Percentiles rank a stretch among this genome's conserved stretches.
Evolutionary conservation across 2,113 vertebrate genomes (phyloP).

Genomic region (Tinamus guttatus): DNA sequence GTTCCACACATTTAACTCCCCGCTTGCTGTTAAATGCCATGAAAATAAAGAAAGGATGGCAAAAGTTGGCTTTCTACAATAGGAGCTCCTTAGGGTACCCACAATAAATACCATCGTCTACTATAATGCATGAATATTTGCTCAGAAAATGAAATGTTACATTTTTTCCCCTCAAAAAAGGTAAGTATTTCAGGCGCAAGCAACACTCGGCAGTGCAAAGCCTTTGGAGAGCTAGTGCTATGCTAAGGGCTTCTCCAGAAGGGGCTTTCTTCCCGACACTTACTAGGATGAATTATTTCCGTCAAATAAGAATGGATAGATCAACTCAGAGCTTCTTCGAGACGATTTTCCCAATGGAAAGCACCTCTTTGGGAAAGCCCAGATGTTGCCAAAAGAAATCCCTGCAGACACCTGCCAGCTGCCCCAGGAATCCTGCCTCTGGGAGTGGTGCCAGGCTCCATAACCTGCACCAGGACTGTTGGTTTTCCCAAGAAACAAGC

Average conservation of each 20-base stretch:
- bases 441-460: not conserved
- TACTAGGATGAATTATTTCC: not conserved
- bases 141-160: not conserved
- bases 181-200: not conserved
- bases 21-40: not conserved
- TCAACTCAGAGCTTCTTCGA: not conserved
- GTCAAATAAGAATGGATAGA: not conserved
- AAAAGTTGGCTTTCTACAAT: not conserved
- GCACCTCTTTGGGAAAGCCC: not conserved
- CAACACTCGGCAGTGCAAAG: not conserved
- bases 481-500: not conserved
- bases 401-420: fast-evolving
- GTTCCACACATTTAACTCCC: not conserved
- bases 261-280: not conserved
- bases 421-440: not conserved
- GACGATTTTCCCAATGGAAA: not conserved
- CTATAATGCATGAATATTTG: not conserved
- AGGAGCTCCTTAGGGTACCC: not conserved
- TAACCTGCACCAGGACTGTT: not conserved
- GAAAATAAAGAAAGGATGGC: not conserved
- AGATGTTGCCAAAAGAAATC: not conserved
- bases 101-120: not conserved
- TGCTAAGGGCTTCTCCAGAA: not conserved
- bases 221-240: not conserved
- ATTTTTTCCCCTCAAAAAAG: not conserved